These are phyloP conservation scores for Lordiphosa clarofinis DNA, from an alignment of 1,140 invertebrate species.

Conservation along the genomic window DNA sequence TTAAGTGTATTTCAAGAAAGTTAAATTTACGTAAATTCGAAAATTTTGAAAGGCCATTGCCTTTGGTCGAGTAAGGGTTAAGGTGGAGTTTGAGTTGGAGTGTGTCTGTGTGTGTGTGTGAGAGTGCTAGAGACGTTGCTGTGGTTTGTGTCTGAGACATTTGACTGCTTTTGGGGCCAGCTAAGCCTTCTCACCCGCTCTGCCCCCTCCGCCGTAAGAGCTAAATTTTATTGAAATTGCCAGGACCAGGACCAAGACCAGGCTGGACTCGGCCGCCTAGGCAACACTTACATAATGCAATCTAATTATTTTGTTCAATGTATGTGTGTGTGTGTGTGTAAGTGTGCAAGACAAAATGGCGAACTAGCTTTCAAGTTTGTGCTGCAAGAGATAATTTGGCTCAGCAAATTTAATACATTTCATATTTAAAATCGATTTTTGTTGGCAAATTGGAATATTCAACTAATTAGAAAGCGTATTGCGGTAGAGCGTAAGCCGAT, in stretches of 20 bases:
- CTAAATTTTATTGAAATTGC: slow-evolving; percentile 71
- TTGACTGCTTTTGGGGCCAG: slow-evolving; percentile 64
- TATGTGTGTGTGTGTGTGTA: too few species aligned
- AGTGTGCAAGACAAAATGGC: slow-evolving; percentile 40
- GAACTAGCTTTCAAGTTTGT: slow-evolving; percentile 7
- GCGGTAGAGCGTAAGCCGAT: too few species aligned
- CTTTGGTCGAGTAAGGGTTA: slow-evolving; percentile 46
- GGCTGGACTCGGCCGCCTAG: slow-evolving; percentile 32
- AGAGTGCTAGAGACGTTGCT: slow-evolving; percentile 50
- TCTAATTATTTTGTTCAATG: slow-evolving; percentile 60
- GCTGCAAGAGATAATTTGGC: neutral
- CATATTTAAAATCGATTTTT: neutral
- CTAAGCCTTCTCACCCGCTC: slow-evolving; percentile 22
- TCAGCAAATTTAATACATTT: neutral
- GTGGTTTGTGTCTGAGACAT: slow-evolving; percentile 73
- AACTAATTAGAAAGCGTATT: too few species aligned
- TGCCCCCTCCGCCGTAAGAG: slow-evolving; percentile 19
- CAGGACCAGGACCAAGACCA: slow-evolving; percentile 16
- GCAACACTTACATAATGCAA: slow-evolving; percentile 73
- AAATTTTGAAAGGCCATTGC: slow-evolving; percentile 76
- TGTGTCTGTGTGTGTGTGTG: slow-evolving; percentile 22
- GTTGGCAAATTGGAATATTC: too few species aligned
- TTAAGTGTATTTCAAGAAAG: slow-evolving; percentile 79
- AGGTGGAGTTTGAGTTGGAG: slow-evolving; percentile 7
- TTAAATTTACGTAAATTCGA: slow-evolving; percentile 79